These are phyloP conservation scores for Saturnia pavonia DNA, from an alignment of 2,888 invertebrate genomes.

Conservation along the genomic window DNA sequence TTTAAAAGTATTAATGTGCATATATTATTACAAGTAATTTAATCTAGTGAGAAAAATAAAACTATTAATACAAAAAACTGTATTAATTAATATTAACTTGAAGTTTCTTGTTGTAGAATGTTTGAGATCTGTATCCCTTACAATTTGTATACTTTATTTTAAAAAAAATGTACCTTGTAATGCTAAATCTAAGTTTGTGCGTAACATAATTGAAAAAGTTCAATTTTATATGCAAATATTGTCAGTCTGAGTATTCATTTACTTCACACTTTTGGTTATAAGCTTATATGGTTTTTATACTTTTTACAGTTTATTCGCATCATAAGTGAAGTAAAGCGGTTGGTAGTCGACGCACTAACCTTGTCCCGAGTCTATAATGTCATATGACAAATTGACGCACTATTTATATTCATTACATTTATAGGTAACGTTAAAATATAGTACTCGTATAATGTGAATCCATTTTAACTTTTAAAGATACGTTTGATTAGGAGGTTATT, in stretches of 20 bases:
- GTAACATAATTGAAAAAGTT: not conserved
- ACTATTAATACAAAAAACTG: too few relatives aligned
- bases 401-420: constrained; percentile 38
- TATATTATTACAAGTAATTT: too few relatives aligned
- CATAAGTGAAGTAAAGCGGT: constrained; percentile 14
- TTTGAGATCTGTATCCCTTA: not conserved
- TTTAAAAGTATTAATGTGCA: too few relatives aligned
- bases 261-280: not conserved
- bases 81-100: not conserved
- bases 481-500: constrained; percentile 7
- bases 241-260: too few relatives aligned
- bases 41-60: too few relatives aligned
- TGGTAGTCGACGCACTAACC: constrained; percentile 36
- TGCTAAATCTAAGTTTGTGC: not conserved
- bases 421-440: constrained; percentile 7
- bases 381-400: constrained; percentile 47
- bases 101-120: not conserved
- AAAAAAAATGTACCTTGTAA: not conserved
- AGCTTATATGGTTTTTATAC: constrained; percentile 2
- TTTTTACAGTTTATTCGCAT: constrained; percentile 2
- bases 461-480: not conserved
- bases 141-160: not conserved
- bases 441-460: not conserved
- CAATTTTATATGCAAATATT: not conserved
- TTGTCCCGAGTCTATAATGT: constrained; percentile 53